A percentile compares a stretch with the other conserved stretches of the same genome.
Evolutionary conservation across 2,888 invertebrate genomes (phyloP).

Genomic region (Cataglyphis albicans): DNA sequence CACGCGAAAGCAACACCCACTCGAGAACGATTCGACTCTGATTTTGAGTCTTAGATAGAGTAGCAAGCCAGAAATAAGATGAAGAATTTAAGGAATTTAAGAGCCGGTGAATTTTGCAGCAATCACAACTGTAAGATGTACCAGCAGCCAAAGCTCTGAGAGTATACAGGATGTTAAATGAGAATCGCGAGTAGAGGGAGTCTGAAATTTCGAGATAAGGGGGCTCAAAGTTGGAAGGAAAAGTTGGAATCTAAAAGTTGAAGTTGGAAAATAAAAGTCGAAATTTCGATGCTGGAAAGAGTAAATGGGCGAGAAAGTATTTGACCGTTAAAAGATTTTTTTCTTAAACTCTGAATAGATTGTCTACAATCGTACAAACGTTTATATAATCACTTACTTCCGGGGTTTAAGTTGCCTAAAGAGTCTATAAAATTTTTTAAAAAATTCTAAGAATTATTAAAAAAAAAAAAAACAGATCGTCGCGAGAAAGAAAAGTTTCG

Average conservation of each 20-base stretch:
- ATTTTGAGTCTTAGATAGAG: not conserved
- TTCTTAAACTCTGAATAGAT: not conserved
- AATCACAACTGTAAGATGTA: not conserved
- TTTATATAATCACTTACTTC: not conserved
- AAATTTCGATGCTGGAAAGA: not conserved
- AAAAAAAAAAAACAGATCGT: not conserved
- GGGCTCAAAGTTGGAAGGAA: not conserved
- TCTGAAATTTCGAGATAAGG: conserved; percentile 1
- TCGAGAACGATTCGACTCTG: not conserved
- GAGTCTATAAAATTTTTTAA: not conserved
- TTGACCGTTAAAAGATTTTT: not conserved
- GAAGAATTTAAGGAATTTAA: not conserved
- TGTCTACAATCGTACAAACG: not conserved
- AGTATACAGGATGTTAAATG: not conserved
- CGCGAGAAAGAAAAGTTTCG: conserved; percentile 4
- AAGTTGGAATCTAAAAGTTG: not conserved
- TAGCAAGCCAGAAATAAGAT: not conserved
- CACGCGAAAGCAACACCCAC: not conserved
- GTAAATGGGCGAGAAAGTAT: not conserved
- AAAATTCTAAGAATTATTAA: not conserved
- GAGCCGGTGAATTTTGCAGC: not conserved
- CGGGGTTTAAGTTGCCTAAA: not conserved
- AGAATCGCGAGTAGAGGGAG: not conserved
- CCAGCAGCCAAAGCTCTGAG: not conserved
- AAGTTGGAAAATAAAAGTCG: not conserved